Evolutionary conservation across 2,888 invertebrate species (phyloP), one percentile per base, ranked within the genome.

Genomic region (Orthosia cruda): DNA sequence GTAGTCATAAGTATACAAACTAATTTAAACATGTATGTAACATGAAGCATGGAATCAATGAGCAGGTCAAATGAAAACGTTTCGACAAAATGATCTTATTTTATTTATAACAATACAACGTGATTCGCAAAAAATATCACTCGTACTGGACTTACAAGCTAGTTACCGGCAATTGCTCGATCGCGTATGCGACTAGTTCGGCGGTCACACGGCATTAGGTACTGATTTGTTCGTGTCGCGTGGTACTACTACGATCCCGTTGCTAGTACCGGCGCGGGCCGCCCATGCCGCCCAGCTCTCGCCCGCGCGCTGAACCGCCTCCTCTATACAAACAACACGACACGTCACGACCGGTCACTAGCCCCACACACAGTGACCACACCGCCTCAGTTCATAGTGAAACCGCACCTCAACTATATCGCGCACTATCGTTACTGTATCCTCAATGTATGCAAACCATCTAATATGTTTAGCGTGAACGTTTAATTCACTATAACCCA

Each of bases 191-290:
- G 80, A 57, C 64, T 74, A 84, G 67, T 74, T 71, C 71, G 70
- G 73, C 71, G 84, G 83, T 65, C 73, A 77, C 82, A 26, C 78
- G 79, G 63, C 80, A 64, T 68, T 84, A 85, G 81, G 76, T 78
- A 85, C 76, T 68, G 81, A 81, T 82, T 85, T 83, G 88, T 88
- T 86, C 84, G 81, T 79, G 87, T 85, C 73, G 70, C 81, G 84
- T 58, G 70, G 65, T 72, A 71, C 65, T 79, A 68, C 84, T 88
- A 89, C 74, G 73, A 20, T 78, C 32, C 50, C 65, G 71, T 20
- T 57, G 81, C 93, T 95, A 97, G 95, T 95, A 96, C 91, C 95
- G 95, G 87, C 96, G 96, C 90, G 95, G 92, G 87, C 93, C 95
- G 87, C 93, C 95, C 92, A 94, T 90, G 90, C 94, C 92, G 87